Percentiles rank a stretch among this genome's conserved stretches.
Evolutionary conservation across 2,888 invertebrate genomes (phyloP).

Genomic region (Xiphydria camelus): DNA sequence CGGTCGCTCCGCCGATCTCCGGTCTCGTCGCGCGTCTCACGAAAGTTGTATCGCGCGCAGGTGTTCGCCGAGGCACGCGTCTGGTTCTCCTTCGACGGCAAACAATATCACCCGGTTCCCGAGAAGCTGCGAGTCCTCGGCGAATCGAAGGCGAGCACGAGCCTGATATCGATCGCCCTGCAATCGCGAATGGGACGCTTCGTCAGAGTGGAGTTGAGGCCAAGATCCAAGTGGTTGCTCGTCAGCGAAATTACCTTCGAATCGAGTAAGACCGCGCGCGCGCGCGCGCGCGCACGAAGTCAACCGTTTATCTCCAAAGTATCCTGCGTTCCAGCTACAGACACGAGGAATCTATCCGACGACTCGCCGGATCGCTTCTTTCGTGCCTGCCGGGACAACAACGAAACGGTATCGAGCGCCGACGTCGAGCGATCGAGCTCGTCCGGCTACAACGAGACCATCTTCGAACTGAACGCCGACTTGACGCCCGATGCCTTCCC

Average conservation of each 20-base stretch:
- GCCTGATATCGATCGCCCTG: constrained; percentile 73
- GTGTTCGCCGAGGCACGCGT: constrained; percentile 75
- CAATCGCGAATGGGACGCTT: constrained; percentile 75
- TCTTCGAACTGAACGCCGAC: constrained; percentile 36
- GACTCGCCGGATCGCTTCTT: constrained; percentile 22
- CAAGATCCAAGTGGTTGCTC: constrained; percentile 83
- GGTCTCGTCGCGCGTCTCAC: background rate
- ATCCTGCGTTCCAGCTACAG: constrained; percentile 21
- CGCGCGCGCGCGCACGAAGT: background rate
- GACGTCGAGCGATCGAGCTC: constrained; percentile 6
- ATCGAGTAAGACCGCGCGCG: constrained; percentile 65
- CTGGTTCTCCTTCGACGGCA: constrained; percentile 81
- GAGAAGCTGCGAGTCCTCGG: constrained; percentile 67
- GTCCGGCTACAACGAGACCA: constrained; percentile 38
- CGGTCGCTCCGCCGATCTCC: background rate
- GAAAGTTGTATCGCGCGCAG: constrained; percentile 53
- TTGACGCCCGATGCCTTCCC: constrained; percentile 64
- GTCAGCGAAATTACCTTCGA: constrained; percentile 87
- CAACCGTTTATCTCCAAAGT: background rate
- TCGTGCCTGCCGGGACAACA: constrained; percentile 19
- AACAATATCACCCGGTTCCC: constrained; percentile 71
- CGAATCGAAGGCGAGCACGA: constrained; percentile 58
- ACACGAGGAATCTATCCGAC: constrained; percentile 27
- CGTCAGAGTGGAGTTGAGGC: constrained; percentile 74
- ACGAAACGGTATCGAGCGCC: constrained; percentile 21